phyloP scores from a whole-genome alignment of 2,113 vertebrate species.

The Recurvirostra avosetta region DNA sequence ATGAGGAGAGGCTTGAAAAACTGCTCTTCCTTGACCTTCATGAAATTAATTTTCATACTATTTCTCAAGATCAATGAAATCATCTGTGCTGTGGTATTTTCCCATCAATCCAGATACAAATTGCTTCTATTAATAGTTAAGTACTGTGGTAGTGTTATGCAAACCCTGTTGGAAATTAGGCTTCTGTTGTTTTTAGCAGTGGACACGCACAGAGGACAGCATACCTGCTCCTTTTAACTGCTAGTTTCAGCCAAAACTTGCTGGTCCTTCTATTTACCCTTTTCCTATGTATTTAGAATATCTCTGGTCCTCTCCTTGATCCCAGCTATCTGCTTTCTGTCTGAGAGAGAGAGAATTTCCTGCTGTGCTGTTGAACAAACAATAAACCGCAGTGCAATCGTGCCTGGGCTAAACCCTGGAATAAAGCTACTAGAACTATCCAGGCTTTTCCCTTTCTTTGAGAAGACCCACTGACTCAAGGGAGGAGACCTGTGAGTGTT shows the following conservation, averaged over 20 bases:
- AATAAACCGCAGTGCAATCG: not conserved
- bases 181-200: not conserved
- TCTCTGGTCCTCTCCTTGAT: not conserved
- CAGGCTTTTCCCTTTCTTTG: not conserved
- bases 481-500: not conserved
- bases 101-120: not conserved
- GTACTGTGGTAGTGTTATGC: not conserved
- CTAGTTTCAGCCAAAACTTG: not conserved
- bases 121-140: not conserved
- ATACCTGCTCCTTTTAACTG: not conserved
- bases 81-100: not conserved
- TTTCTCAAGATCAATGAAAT: not conserved
- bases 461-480: not conserved
- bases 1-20: not conserved
- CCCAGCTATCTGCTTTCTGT: not conserved
- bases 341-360: not conserved
- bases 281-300: not conserved
- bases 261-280: not conserved
- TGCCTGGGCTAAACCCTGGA: not conserved
- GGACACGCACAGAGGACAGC: not conserved
- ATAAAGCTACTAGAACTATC: not conserved
- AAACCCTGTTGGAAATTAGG: not conserved
- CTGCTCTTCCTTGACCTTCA: not conserved
- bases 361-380: not conserved
- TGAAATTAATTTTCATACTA: not conserved